Conservation (phyloP, 2,797 vertebrate genomes). For the Bovichtus variegatus region DNA sequence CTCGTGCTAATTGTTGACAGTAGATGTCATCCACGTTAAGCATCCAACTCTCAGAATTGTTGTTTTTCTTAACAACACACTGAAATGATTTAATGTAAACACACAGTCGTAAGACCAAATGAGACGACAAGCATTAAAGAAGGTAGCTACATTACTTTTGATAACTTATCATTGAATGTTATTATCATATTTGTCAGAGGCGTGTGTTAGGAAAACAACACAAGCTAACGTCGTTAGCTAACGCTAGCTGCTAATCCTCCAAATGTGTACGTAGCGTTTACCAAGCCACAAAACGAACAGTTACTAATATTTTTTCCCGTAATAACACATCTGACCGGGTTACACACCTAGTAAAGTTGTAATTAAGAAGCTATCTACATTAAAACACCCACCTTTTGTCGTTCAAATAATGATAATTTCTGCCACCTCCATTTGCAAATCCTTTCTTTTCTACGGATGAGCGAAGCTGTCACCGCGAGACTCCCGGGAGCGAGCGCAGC, state of each 20-base stretch:
- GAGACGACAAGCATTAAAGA: background rate
- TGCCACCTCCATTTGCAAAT: constrained; percentile 80
- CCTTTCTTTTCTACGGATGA: constrained; percentile 59
- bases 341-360: fast-evolving
- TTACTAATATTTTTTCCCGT: fast-evolving
- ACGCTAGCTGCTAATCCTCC: constrained; percentile 45
- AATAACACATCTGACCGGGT: fast-evolving
- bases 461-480: constrained; percentile 64
- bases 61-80: background rate
- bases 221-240: constrained; percentile 60
- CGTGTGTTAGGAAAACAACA: constrained; percentile 33
- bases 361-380: fast-evolving
- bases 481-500: background rate
- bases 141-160: no score
- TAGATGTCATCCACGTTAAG: background rate
- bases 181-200: background rate
- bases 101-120: fast-evolving
- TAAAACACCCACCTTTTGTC: constrained; percentile 62
- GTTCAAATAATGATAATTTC: constrained; percentile 54
- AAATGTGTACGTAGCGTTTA: constrained; percentile 32
- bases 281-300: background rate
- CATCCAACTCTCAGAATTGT: background rate
- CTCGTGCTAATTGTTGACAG: background rate
- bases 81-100: background rate
- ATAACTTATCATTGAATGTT: background rate